phyloP scores from a whole-genome alignment of 2,113 vertebrate genomes.

The Vulpes lagopus region DNA sequence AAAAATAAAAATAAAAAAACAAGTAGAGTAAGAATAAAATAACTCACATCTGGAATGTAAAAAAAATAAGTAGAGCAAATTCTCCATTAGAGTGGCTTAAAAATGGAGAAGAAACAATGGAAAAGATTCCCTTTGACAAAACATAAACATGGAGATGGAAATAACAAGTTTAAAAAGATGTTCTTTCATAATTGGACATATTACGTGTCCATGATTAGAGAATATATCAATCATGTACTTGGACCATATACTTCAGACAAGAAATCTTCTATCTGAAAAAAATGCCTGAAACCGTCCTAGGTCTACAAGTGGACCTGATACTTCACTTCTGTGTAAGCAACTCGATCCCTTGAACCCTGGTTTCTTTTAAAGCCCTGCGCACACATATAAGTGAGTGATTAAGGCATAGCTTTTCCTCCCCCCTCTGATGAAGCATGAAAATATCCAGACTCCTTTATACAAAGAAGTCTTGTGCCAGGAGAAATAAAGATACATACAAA shows the following conservation, averaged over 20 bases:
- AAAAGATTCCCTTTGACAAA: slow-evolving; percentile 53
- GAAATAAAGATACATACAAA: neutral
- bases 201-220: neutral
- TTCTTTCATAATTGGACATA: slow-evolving; percentile 55
- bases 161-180: slow-evolving; percentile 25
- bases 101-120: slow-evolving; percentile 30
- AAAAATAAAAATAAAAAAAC: too few species aligned
- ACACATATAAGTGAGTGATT: neutral
- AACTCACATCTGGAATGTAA: neutral
- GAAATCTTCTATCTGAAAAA: neutral
- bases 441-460: neutral
- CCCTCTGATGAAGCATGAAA: neutral
- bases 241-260: neutral
- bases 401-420: neutral
- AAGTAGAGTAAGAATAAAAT: neutral
- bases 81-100: slow-evolving; percentile 44
- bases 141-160: neutral
- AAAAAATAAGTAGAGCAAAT: slow-evolving; percentile 3
- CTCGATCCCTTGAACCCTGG: neutral
- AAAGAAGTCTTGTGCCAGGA: neutral
- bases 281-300: neutral
- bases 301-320: neutral
- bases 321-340: neutral
- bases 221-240: slow-evolving; percentile 19
- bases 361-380: neutral